Conservation (phyloP, 2,113 vertebrate genomes). For the Nothocercus nigrocapillus region DNA sequence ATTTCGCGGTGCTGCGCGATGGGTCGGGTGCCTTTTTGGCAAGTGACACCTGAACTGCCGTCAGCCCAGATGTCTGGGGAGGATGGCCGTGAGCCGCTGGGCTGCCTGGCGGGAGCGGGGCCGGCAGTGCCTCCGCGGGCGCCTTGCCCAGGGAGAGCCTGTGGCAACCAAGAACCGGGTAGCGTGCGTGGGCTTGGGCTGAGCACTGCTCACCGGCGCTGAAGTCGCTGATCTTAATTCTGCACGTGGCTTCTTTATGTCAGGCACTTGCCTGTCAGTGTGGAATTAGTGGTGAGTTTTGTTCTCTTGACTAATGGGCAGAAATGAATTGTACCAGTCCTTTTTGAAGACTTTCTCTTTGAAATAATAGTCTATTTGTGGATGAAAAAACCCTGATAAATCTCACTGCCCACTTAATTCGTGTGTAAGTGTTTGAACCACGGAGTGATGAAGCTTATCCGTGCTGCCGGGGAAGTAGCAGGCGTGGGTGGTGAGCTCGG, state of each 20-base stretch:
- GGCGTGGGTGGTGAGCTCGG: neutral
- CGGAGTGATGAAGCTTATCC: neutral
- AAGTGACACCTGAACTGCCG: conserved; percentile 4
- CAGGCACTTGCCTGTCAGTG: neutral
- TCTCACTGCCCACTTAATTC: neutral
- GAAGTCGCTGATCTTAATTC: neutral
- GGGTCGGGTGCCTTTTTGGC: conserved; percentile 50
- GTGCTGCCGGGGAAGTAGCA: neutral
- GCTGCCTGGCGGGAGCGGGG: neutral
- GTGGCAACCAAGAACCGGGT: too few relatives aligned
- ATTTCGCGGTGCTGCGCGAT: neutral
- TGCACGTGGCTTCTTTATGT: neutral
- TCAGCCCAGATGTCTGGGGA: conserved; percentile 11
- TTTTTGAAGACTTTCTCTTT: neutral
- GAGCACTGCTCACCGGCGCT: neutral
- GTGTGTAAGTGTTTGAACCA: neutral
- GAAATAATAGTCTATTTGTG: neutral
- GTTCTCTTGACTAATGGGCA: neutral
- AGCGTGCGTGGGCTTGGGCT: too few relatives aligned
- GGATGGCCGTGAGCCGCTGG: conserved; percentile 16
- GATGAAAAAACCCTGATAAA: neutral
- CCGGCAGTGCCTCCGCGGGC: too few relatives aligned
- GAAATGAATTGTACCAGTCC: neutral
- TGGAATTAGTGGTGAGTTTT: neutral
- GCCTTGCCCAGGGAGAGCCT: too few relatives aligned